Evolutionary conservation across 2,113 vertebrate species (phyloP).

Genomic region (Shinisaurus crocodilurus): DNA sequence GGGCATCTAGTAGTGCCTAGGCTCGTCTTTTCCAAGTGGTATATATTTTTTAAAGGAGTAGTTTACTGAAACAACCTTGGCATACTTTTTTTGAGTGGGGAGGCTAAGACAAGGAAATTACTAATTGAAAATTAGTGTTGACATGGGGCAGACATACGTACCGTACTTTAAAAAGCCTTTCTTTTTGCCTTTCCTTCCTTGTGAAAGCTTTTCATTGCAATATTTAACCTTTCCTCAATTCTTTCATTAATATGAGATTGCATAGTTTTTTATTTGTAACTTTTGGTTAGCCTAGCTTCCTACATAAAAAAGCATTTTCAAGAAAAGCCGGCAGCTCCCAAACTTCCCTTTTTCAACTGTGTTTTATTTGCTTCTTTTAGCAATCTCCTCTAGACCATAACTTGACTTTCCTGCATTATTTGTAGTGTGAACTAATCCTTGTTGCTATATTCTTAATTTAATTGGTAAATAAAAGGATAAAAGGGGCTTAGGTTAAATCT

Average conservation of each 20-base stretch:
- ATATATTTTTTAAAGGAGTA: constrained; percentile 42
- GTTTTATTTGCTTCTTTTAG: neutral
- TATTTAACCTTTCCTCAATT: neutral
- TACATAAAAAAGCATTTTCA: constrained; percentile 52
- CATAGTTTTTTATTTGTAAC: neutral
- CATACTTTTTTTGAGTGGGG: neutral
- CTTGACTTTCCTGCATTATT: constrained; percentile 22
- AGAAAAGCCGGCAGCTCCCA: constrained; percentile 42
- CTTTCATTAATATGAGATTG: neutral
- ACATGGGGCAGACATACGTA: constrained; percentile 9
- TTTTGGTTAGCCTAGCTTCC: constrained; percentile 12
- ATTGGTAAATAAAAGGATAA: constrained; percentile 52
- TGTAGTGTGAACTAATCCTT: constrained; percentile 22
- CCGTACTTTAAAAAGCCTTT: neutral
- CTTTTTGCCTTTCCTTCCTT: constrained; percentile 19
- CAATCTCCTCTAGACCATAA: constrained; percentile 28
- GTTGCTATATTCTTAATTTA: constrained; percentile 40
- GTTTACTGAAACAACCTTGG: neutral
- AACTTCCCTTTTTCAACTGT: constrained; percentile 13
- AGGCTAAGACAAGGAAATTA: constrained; percentile 18
- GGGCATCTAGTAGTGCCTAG: constrained; percentile 67
- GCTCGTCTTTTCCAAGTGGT: constrained; percentile 47
- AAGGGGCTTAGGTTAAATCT: constrained; percentile 39
- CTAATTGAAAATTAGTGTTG: neutral
- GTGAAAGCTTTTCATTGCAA: neutral